Percentiles rank a stretch among this genome's conserved stretches.
Conservation (phyloP, 2,888 invertebrate species). For the Stegophylla sp. region DNA sequence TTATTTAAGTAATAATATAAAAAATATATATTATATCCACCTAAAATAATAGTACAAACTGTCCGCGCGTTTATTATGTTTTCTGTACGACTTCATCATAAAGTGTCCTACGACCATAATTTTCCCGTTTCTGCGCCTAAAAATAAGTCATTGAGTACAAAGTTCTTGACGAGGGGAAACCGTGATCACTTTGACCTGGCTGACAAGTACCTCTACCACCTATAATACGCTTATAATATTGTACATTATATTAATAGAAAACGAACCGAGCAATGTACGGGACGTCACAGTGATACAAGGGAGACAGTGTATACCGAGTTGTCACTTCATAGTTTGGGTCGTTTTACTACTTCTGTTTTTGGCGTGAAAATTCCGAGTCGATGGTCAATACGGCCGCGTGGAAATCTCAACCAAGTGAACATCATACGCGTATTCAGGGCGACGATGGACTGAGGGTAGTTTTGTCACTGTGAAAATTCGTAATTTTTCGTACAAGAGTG, state of each 20-base stretch:
- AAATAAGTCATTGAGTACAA: conserved; percentile 22
- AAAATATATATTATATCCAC: too few species aligned
- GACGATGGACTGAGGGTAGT: too few species aligned
- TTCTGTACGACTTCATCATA: too few species aligned
- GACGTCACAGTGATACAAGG: neutral
- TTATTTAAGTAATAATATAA: too few species aligned
- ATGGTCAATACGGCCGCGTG: neutral
- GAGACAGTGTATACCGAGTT: neutral
- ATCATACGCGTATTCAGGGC: too few species aligned
- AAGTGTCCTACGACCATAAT: too few species aligned
- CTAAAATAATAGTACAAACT: too few species aligned
- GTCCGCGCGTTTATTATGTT: too few species aligned
- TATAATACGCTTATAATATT: too few species aligned
- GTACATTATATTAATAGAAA: conserved; percentile 2
- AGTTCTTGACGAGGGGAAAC: conserved; percentile 3
- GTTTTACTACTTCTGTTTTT: neutral
- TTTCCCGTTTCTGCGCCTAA: neutral
- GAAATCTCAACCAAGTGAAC: neutral
- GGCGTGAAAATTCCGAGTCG: conserved; percentile 6
- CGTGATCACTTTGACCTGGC: neutral
- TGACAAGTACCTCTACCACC: conserved; percentile 14
- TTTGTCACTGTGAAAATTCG: too few species aligned
- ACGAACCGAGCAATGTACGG: neutral
- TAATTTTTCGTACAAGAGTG: too few species aligned
- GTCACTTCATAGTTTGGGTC: neutral